phyloP scores from a whole-genome alignment of 2,888 invertebrate genomes.

The Cephus spinipes region DNA sequence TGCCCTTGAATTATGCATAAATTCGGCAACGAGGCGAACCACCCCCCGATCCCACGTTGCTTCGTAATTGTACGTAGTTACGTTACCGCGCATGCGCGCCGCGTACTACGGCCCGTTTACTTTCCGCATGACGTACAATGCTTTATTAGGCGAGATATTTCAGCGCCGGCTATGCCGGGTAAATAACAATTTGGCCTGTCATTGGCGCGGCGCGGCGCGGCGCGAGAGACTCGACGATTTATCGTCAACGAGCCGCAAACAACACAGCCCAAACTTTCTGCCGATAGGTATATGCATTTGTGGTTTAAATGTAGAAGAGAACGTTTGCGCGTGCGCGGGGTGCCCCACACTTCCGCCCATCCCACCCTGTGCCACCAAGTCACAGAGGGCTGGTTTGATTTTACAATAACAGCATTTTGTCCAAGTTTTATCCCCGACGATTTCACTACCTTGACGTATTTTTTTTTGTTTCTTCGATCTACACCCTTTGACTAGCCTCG shows the following conservation, averaged over 20 bases:
- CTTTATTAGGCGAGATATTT: constrained; percentile 8
- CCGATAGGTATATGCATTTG: neutral
- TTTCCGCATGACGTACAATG: neutral
- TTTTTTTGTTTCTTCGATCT: constrained; percentile 31
- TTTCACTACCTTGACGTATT: neutral
- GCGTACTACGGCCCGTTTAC: neutral
- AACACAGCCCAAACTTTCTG: neutral
- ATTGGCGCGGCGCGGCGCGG: constrained; percentile 9
- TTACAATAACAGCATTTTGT: neutral
- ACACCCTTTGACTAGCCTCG: neutral
- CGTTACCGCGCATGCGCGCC: neutral
- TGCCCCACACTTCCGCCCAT: neutral
- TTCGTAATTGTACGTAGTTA: neutral
- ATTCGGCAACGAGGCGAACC: neutral
- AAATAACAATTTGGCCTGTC: constrained; percentile 11
- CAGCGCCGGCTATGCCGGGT: constrained; percentile 3
- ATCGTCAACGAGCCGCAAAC: constrained; percentile 4
- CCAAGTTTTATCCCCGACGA: neutral
- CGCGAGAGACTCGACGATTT: constrained; percentile 1
- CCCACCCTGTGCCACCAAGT: neutral
- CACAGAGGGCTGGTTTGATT: neutral
- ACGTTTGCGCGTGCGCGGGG: neutral
- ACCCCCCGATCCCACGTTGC: neutral
- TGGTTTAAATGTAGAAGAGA: neutral
- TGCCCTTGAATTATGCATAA: neutral